Evolutionary conservation across 2,113 vertebrate genomes (phyloP).

Genomic region (Eidolon helvum): DNA sequence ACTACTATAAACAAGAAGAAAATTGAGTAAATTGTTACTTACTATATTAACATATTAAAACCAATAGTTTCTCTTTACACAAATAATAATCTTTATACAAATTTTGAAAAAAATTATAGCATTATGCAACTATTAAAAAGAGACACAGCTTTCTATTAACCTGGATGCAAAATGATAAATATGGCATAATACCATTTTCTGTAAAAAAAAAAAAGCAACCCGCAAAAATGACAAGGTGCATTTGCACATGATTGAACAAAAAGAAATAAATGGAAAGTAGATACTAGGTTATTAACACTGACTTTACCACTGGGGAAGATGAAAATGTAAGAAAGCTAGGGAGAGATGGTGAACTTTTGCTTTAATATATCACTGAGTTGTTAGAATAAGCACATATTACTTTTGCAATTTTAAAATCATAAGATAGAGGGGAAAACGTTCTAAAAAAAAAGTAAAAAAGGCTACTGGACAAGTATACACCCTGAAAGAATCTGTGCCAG

Average conservation of each 20-base stretch:
- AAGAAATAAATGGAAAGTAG: not conserved
- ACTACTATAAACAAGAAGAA: not conserved
- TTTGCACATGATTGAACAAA: not conserved
- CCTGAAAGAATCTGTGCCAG: not conserved
- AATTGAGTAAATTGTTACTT: not conserved
- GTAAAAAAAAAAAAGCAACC: conserved; percentile 5
- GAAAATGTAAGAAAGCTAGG: not conserved
- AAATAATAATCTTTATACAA: not conserved
- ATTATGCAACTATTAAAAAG: conserved; percentile 1
- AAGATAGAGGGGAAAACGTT: not conserved
- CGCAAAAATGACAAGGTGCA: not conserved
- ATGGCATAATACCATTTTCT: not conserved
- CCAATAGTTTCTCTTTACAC: not conserved
- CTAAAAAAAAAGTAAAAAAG: conserved; percentile 6
- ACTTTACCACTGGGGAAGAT: not conserved
- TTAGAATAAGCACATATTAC: conserved; percentile 1
- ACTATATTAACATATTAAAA: not conserved
- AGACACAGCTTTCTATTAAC: not conserved
- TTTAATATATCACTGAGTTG: not conserved
- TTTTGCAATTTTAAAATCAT: not conserved
- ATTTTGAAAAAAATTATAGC: not conserved
- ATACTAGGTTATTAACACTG: not conserved
- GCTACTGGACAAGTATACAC: not conserved
- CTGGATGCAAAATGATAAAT: not conserved
- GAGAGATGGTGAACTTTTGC: not conserved